phyloP scores from a whole-genome alignment of 2,888 invertebrate genomes.

The Gnatocerus cornutus region DNA sequence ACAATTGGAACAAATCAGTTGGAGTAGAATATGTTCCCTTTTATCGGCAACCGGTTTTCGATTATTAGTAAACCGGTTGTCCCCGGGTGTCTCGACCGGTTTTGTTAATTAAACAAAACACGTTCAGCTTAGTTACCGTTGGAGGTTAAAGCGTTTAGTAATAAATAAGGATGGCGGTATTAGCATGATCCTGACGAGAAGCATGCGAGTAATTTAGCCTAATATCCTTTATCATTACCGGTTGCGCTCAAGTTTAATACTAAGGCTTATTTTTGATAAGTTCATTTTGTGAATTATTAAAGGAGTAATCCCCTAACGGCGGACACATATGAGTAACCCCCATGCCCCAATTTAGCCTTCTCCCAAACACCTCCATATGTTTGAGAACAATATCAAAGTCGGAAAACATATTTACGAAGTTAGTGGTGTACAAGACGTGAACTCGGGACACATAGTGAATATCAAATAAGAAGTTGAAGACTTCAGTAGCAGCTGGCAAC shows the following conservation, averaged over 20 bases:
- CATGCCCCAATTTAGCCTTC: constrained; percentile 39
- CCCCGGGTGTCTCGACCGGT: constrained; percentile 17
- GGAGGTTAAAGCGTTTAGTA: constrained; percentile 17
- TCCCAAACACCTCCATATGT: constrained; percentile 52
- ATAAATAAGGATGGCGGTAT: constrained; percentile 39
- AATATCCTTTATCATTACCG: constrained; percentile 47
- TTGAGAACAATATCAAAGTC: constrained; percentile 63
- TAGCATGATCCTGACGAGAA: constrained; percentile 40
- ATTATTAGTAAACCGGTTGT: constrained; percentile 26
- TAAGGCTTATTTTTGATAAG: constrained; percentile 47
- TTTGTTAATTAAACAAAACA: constrained; percentile 28
- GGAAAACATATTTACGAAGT: constrained; percentile 65
- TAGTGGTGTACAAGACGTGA: constrained; percentile 64
- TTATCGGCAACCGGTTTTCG: constrained; percentile 23
- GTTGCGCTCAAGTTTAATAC: constrained; percentile 38
- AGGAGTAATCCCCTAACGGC: constrained; percentile 41
- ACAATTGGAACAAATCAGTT: constrained; percentile 39
- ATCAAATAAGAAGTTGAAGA: constrained; percentile 69
- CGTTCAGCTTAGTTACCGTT: constrained; percentile 19
- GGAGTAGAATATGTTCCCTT: constrained; percentile 8
- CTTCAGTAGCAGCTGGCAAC: constrained; percentile 68
- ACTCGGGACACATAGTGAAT: constrained; percentile 67
- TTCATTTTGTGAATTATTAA: constrained; percentile 48
- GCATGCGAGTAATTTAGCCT: constrained; percentile 44
- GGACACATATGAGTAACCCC: constrained; percentile 45